Percentiles rank a stretch among this genome's conserved stretches.
phyloP scores from a whole-genome alignment of 1,140 invertebrate genomes.

The Hydropsyche tenuis region DNA sequence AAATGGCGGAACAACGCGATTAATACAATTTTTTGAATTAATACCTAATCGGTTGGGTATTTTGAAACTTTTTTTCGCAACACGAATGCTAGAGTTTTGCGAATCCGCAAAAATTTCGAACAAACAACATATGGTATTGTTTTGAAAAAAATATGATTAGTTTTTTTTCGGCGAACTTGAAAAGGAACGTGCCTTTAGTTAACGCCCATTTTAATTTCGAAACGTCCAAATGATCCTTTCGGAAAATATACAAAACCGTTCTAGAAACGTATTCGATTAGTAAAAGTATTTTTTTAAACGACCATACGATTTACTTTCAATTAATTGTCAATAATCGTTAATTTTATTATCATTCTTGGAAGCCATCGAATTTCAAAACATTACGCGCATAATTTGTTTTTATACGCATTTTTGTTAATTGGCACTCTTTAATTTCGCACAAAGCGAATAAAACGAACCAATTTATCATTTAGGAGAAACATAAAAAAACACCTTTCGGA shows the following conservation, averaged over 20 bases:
- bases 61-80: not conserved
- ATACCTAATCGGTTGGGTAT: too few species aligned
- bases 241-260: too few species aligned
- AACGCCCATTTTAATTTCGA: constrained; percentile 20
- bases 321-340: too few species aligned
- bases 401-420: too few species aligned
- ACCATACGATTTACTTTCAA: too few species aligned
- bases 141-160: constrained; percentile 18
- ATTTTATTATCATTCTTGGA: too few species aligned
- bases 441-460: not conserved
- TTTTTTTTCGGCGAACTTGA: constrained; percentile 15
- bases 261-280: too few species aligned
- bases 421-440: not conserved
- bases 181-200: constrained; percentile 4
- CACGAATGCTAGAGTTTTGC: not conserved
- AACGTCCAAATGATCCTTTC: constrained; percentile 14
- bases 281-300: too few species aligned
- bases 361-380: too few species aligned
- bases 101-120: constrained; percentile 5
- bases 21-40: too few species aligned
- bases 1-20: constrained; percentile 27
- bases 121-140: constrained; percentile 20
- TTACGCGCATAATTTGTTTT: too few species aligned
- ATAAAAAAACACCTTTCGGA: too few species aligned
- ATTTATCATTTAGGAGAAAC: not conserved